Conservation (phyloP, 2,888 invertebrate species). For the Tachystola acroxantha region DNA sequence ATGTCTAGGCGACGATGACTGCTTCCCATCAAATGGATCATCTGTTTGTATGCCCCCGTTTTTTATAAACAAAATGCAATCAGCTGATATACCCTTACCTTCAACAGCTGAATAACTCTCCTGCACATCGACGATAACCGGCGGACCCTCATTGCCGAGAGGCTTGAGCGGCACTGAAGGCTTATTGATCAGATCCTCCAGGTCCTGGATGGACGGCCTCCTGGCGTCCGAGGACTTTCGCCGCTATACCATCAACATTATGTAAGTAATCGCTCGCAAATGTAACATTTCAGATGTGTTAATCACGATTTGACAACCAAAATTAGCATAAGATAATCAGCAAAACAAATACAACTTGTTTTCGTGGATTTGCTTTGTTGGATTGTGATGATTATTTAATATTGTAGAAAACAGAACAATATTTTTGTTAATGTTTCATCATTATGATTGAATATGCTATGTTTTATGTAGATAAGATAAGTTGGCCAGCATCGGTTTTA, state of each 20-base stretch:
- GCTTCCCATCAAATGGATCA: too few relatives aligned
- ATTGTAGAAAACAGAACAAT: too few relatives aligned
- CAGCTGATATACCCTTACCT: too few relatives aligned
- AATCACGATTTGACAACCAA: constrained; percentile 39
- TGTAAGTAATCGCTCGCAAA: constrained; percentile 22
- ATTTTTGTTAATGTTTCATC: too few relatives aligned
- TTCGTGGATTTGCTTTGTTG: background rate
- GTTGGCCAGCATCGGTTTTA: too few relatives aligned
- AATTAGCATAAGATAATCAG: constrained; percentile 7
- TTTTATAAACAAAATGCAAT: too few relatives aligned
- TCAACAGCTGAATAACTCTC: constrained; percentile 98
- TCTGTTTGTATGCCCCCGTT: too few relatives aligned
- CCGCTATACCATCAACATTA: constrained; percentile 69
- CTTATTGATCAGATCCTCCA: constrained; percentile 94
- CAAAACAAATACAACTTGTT: background rate
- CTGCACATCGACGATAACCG: constrained; percentile 94
- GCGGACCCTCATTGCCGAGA: constrained; percentile 89
- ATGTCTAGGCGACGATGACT: too few relatives aligned
- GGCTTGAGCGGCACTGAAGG: constrained; percentile 93
- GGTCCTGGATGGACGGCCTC: constrained; percentile 92
- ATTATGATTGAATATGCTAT: too few relatives aligned
- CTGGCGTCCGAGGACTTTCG: constrained; percentile 94
- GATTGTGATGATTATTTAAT: too few relatives aligned
- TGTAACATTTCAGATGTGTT: constrained; percentile 23
- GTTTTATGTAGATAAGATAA: too few relatives aligned